Evolutionary conservation across 1,140 invertebrate genomes (phyloP).

Genomic region (Rhynchophorus ferrugineus): DNA sequence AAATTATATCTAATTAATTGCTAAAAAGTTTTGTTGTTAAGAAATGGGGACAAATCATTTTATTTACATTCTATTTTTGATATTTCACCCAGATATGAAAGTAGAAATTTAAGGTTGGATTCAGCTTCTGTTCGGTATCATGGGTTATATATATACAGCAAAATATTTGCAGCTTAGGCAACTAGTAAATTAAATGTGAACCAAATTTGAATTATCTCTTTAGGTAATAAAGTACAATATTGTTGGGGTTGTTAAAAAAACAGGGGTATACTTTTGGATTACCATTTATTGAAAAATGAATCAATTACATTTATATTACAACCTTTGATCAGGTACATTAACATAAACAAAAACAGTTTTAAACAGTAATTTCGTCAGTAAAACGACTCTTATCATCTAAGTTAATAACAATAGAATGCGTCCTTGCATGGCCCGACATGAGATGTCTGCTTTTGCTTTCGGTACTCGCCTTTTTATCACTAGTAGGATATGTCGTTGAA

Average conservation of each 20-base stretch:
- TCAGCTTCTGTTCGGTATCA: no score
- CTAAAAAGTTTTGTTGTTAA: no score
- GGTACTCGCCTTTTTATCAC: slow-evolving; percentile 29
- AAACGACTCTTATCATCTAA: slow-evolving; percentile 71
- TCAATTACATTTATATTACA: slow-evolving; percentile 23
- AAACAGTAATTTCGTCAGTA: slow-evolving; percentile 73
- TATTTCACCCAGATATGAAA: no score
- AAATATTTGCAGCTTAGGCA: no score
- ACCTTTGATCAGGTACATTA: slow-evolving; percentile 27
- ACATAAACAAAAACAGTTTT: slow-evolving; percentile 33
- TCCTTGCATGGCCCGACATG: slow-evolving; percentile 59
- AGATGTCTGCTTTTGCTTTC: slow-evolving; percentile 38
- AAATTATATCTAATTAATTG: no score
- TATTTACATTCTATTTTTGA: no score
- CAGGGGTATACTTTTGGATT: slow-evolving; percentile 1
- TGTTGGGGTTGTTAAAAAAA: neutral
- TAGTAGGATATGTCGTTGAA: slow-evolving; percentile 25
- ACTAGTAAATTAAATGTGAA: no score
- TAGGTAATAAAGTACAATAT: neutral
- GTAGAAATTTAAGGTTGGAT: no score
- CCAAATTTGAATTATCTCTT: no score
- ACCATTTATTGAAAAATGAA: slow-evolving; percentile 19
- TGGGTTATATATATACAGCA: no score
- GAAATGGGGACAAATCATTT: no score
- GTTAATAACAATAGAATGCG: slow-evolving; percentile 68